A percentile compares a stretch with the other conserved stretches of the same genome.
These are phyloP conservation scores for Pecten maximus DNA, from an alignment of 2,888 invertebrate genomes.

Conservation along the genomic window DNA sequence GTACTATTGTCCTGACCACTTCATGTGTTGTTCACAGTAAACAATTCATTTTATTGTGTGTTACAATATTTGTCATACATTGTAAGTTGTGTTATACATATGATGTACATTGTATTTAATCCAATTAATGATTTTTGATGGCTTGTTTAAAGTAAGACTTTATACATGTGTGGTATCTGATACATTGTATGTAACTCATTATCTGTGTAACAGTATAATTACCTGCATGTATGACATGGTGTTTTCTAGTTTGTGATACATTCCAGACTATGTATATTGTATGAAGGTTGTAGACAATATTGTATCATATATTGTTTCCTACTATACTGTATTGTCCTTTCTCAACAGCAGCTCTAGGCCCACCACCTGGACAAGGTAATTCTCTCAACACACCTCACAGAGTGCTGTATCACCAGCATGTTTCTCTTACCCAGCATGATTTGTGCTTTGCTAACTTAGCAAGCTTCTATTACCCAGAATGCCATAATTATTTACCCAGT, in stretches of 20 bases:
- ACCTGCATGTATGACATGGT: background rate
- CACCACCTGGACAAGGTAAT: constrained; percentile 1
- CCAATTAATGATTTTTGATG: too few relatives aligned
- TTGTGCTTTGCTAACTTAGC: too few relatives aligned
- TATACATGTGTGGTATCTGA: too few relatives aligned
- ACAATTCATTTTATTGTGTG: too few relatives aligned
- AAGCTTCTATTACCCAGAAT: background rate
- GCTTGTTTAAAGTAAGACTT: too few relatives aligned
- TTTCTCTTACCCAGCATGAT: background rate
- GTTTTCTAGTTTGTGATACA: background rate
- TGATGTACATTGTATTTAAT: too few relatives aligned
- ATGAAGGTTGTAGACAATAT: background rate
- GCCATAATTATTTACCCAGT: background rate
- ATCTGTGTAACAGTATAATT: background rate
- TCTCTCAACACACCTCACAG: background rate
- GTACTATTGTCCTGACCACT: too few relatives aligned
- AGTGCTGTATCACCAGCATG: too few relatives aligned
- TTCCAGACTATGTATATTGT: background rate
- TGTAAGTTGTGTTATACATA: background rate
- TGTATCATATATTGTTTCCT: background rate
- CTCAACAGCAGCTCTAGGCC: background rate
- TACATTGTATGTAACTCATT: background rate
- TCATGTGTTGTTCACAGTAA: too few relatives aligned
- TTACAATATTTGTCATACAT: background rate
- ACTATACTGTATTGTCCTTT: background rate